phyloP scores from a whole-genome alignment of 2,113 vertebrate species.

The Perca fluviatilis region DNA sequence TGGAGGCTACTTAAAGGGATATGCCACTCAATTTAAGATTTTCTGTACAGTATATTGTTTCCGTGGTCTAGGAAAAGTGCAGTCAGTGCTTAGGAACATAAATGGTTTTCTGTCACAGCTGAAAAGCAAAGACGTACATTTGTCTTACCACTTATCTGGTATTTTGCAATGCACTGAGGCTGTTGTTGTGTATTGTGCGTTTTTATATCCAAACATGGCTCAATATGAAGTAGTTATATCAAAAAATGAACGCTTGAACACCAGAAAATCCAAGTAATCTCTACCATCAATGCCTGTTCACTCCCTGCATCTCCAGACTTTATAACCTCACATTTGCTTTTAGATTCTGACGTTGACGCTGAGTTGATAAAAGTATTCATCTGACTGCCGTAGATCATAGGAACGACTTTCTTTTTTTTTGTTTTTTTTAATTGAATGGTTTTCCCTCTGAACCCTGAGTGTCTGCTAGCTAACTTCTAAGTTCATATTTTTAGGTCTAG shows the following conservation, averaged over 20 bases:
- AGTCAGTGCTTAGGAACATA: conserved; percentile 30
- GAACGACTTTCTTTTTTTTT: conserved; percentile 11
- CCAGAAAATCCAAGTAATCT: conserved; percentile 10
- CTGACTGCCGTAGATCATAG: conserved; percentile 52
- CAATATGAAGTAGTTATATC: conserved; percentile 22
- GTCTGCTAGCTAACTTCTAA: conserved; percentile 43
- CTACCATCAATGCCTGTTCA: conserved; percentile 40
- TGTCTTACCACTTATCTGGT: conserved; percentile 34
- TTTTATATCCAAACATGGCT: conserved; percentile 32
- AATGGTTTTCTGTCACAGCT: conserved; percentile 14
- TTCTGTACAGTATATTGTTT: conserved; percentile 51
- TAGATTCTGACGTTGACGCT: conserved; percentile 6
- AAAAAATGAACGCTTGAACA: conserved; percentile 17
- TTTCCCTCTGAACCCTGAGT: conserved; percentile 46
- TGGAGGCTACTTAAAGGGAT: conserved; percentile 71
- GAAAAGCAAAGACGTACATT: conserved; percentile 20
- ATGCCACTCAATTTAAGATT: conserved; percentile 64
- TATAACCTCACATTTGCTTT: conserved; percentile 35
- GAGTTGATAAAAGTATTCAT: conserved; percentile 39
- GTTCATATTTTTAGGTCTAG: conserved; percentile 64
- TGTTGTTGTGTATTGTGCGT: conserved; percentile 18
- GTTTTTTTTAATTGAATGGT: conserved; percentile 15
- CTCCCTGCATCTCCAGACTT: conserved; percentile 29
- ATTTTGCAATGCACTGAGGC: conserved; percentile 22
- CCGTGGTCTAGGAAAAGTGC: conserved; percentile 38